These are phyloP conservation scores for Scomberomorus guttatus DNA, from an alignment of 2,797 vertebrate species.

Conservation along the genomic window DNA sequence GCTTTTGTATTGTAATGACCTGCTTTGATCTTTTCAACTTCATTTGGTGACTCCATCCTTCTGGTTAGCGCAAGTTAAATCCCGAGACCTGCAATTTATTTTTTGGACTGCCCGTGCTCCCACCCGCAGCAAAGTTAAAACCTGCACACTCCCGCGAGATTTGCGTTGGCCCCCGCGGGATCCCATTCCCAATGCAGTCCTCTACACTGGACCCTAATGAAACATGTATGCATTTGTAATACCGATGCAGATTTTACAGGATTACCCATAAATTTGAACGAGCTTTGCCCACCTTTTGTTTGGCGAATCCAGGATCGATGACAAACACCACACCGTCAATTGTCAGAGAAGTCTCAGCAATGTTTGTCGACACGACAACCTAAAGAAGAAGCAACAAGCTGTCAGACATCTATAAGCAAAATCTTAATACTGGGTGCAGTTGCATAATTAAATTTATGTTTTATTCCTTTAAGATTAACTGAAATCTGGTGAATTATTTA, in stretches of 20 bases:
- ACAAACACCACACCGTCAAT: constrained; percentile 99
- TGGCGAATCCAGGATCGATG: constrained; percentile 99
- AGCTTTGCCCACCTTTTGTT: constrained; percentile 91
- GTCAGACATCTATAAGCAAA: constrained; percentile 4
- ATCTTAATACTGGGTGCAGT: not conserved
- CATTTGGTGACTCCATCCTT: too few relatives aligned
- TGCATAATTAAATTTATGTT: not conserved
- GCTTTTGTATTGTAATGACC: too few relatives aligned
- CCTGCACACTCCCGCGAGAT: too few relatives aligned
- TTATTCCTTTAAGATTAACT: not conserved
- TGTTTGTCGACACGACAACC: constrained; percentile 99
- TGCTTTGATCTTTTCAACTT: too few relatives aligned
- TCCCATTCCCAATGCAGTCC: too few relatives aligned
- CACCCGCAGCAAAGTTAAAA: too few relatives aligned
- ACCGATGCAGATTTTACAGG: not conserved
- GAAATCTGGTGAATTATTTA: not conserved
- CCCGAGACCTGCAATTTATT: too few relatives aligned
- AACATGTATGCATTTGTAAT: not conserved
- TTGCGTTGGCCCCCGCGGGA: too few relatives aligned
- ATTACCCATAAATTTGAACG: not conserved
- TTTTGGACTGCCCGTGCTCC: too few relatives aligned
- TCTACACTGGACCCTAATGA: not conserved
- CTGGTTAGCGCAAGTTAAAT: too few relatives aligned
- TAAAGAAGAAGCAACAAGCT: constrained; percentile 62
- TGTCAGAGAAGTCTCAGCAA: constrained; percentile 98